A percentile compares a stretch with the other conserved stretches of the same genome.
Conservation (phyloP, 2,797 vertebrate species). For the Etheostoma perlongum region DNA sequence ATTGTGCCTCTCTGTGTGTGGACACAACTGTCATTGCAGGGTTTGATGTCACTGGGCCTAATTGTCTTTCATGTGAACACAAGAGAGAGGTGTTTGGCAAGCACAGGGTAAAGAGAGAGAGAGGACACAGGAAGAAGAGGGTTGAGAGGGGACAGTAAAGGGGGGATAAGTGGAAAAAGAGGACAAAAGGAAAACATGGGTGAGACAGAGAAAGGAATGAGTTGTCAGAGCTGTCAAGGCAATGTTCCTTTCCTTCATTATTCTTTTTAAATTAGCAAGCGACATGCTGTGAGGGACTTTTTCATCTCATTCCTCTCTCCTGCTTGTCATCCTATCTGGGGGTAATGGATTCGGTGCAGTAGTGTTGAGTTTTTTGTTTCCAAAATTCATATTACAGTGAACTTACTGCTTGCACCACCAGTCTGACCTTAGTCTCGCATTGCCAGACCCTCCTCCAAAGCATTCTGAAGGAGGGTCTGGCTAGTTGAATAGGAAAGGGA, state of each 20-base stretch:
- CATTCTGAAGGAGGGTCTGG: too few species aligned
- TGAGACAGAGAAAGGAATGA: constrained; percentile 79
- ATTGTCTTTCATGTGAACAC: constrained; percentile 96
- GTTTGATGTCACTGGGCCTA: constrained; percentile 93
- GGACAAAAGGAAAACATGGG: constrained; percentile 59
- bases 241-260: constrained; percentile 87
- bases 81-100: constrained; percentile 67
- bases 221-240: constrained; percentile 86
- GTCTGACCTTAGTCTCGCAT: not conserved
- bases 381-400: not conserved
- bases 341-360: constrained; percentile 54
- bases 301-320: constrained; percentile 63
- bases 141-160: constrained; percentile 1
- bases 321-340: constrained; percentile 67
- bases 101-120: constrained; percentile 69
- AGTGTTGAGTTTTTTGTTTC: not conserved
- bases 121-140: not conserved
- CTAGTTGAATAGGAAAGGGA: too few species aligned
- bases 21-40: constrained; percentile 82
- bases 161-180: constrained; percentile 2
- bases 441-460: too few species aligned
- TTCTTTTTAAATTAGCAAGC: constrained; percentile 94
- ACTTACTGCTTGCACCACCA: not conserved
- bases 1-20: constrained; percentile 32
- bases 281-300: constrained; percentile 90